These are phyloP conservation scores for Lamellibrachia satsuma DNA, from an alignment of 2,888 invertebrate genomes.

Conservation along the genomic window DNA sequence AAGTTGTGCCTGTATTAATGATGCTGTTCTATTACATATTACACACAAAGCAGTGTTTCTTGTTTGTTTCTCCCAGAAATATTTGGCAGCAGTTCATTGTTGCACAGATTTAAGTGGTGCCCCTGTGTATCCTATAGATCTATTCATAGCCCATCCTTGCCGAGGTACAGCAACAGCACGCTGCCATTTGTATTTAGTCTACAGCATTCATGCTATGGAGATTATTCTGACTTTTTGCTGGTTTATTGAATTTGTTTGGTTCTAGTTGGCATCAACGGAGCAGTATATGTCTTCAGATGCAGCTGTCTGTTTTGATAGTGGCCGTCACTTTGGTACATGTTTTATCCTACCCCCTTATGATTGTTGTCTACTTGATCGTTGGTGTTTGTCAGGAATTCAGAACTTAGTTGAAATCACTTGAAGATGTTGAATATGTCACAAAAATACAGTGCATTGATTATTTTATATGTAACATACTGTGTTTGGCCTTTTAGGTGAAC, in stretches of 20 bases:
- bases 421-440: background rate
- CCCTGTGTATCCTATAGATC: background rate
- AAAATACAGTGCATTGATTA: background rate
- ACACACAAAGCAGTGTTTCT: too few species aligned
- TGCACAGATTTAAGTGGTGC: background rate
- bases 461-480: background rate
- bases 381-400: background rate
- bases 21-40: background rate
- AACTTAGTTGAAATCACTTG: background rate
- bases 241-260: slow-evolving; percentile 4
- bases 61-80: background rate
- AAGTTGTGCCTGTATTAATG: too few species aligned
- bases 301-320: background rate
- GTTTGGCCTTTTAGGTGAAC: background rate
- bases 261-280: background rate
- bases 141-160: background rate
- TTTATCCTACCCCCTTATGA: background rate
- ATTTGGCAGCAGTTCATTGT: background rate
- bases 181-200: background rate
- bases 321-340: background rate
- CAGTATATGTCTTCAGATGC: background rate
- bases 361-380: background rate
- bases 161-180: background rate
- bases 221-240: background rate
- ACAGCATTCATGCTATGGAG: background rate